Conservation (phyloP, 2,113 vertebrate species). For the Sinocyclocheilus maitianheensis region DNA sequence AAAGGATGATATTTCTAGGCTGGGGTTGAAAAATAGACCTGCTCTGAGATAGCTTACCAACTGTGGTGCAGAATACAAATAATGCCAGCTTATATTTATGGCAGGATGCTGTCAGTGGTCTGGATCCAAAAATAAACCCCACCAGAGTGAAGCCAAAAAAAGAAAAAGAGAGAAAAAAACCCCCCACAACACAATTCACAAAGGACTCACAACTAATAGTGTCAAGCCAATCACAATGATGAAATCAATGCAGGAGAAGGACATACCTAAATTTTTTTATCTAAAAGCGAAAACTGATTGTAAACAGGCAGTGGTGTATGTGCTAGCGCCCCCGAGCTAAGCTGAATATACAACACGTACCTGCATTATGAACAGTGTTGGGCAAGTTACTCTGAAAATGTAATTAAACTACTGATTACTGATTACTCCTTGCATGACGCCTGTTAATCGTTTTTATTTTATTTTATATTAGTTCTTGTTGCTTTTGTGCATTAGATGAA, state of each 20-base stretch:
- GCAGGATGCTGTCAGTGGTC: constrained; percentile 16
- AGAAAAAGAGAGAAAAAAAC: not conserved
- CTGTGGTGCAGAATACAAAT: constrained; percentile 59
- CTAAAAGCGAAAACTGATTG: not conserved
- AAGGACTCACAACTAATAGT: not conserved
- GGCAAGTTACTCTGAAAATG: too few species aligned
- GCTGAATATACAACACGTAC: not conserved
- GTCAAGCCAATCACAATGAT: not conserved
- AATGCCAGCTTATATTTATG: constrained; percentile 11
- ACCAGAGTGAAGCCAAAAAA: not conserved
- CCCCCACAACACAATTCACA: constrained; percentile 12
- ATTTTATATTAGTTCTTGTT: too few species aligned
- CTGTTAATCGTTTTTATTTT: too few species aligned
- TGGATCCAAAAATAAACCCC: constrained; percentile 40
- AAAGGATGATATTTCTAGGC: constrained; percentile 63
- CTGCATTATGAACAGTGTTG: not conserved
- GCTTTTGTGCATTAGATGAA: too few species aligned
- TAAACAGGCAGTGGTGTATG: not conserved
- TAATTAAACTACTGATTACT: too few species aligned
- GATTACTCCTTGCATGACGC: too few species aligned
- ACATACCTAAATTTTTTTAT: not conserved
- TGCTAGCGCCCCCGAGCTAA: not conserved
- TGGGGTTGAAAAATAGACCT: constrained; percentile 63
- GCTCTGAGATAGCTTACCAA: constrained; percentile 56
- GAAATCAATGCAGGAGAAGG: not conserved